Percentiles rank a stretch among this genome's conserved stretches.
Evolutionary conservation across 2,888 invertebrate species (phyloP).

Genomic region (Meliscaeva auricollis): DNA sequence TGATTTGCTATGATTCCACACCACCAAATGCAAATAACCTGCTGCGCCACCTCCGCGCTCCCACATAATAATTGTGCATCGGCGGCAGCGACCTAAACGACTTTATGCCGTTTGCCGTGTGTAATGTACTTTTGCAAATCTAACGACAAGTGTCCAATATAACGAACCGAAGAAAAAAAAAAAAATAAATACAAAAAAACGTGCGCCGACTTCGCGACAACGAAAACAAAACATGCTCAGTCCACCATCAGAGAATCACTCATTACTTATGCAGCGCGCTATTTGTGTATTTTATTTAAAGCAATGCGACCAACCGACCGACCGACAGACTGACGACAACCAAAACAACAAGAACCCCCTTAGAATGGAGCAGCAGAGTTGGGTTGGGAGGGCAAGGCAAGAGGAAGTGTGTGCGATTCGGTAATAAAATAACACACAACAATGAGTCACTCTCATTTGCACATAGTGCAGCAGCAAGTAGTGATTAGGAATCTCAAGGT

Average conservation of each 20-base stretch:
- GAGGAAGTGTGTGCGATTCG: constrained; percentile 30
- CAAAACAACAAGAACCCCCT: constrained; percentile 47
- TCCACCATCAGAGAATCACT: background rate
- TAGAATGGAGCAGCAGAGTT: background rate
- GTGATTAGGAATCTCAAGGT: constrained; percentile 68
- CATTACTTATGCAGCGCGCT: constrained; percentile 61
- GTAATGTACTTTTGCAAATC: constrained; percentile 31
- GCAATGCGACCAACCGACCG: constrained; percentile 25
- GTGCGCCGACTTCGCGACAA: constrained; percentile 44
- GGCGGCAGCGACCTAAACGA: background rate
- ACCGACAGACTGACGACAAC: constrained; percentile 5
- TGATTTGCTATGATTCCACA: background rate
- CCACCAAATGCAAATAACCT: constrained; percentile 11
- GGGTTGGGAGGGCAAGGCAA: background rate
- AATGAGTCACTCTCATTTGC: constrained; percentile 60
- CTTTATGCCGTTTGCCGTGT: background rate
- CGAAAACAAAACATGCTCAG: constrained; percentile 14
- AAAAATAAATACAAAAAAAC: constrained; percentile 21
- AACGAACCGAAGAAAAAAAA: background rate
- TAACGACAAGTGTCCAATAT: constrained; percentile 50
- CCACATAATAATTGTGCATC: constrained; percentile 7
- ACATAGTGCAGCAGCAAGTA: background rate
- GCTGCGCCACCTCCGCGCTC: background rate
- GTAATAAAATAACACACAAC: constrained; percentile 48
- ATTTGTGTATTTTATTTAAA: constrained; percentile 45